phyloP scores from a whole-genome alignment of 2,888 invertebrate species.

The Beris morrisii region DNA sequence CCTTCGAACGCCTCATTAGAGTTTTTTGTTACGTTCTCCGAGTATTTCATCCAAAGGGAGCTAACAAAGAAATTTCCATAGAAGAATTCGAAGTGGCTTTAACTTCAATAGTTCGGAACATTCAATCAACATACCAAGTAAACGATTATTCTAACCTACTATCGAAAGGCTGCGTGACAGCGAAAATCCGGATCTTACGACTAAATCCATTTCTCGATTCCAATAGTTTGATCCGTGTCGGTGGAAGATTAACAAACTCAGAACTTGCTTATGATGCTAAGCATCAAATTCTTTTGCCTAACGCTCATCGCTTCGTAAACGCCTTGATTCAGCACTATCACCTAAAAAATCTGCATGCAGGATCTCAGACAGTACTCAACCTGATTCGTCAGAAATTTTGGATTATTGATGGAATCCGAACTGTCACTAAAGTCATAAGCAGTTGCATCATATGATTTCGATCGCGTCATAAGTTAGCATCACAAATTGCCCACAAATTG shows the following conservation, averaged over 20 bases:
- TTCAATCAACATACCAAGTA: no score
- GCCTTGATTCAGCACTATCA: constrained; percentile 25
- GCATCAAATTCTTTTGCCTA: background rate
- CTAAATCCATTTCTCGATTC: constrained; percentile 36
- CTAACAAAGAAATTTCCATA: no score
- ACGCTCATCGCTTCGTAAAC: background rate
- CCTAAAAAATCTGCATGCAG: constrained; percentile 28
- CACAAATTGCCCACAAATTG: constrained; percentile 14
- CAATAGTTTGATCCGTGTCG: constrained; percentile 33
- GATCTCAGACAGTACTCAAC: constrained; percentile 27
- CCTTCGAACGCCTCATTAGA: no score
- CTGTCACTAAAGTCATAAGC: background rate
- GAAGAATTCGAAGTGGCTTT: no score
- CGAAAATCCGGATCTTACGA: background rate
- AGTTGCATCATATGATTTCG: constrained; percentile 29
- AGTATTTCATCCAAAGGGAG: no score
- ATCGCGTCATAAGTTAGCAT: constrained; percentile 11
- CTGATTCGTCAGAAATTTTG: constrained; percentile 11
- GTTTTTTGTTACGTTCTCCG: no score
- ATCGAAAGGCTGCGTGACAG: no score
- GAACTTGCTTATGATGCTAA: constrained; percentile 19
- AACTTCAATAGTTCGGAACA: no score
- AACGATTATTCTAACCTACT: no score
- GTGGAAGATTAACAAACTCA: constrained; percentile 27
- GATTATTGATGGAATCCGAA: constrained; percentile 19